phyloP scores from a whole-genome alignment of 2,113 vertebrate species.

The Agapornis roseicollis region DNA sequence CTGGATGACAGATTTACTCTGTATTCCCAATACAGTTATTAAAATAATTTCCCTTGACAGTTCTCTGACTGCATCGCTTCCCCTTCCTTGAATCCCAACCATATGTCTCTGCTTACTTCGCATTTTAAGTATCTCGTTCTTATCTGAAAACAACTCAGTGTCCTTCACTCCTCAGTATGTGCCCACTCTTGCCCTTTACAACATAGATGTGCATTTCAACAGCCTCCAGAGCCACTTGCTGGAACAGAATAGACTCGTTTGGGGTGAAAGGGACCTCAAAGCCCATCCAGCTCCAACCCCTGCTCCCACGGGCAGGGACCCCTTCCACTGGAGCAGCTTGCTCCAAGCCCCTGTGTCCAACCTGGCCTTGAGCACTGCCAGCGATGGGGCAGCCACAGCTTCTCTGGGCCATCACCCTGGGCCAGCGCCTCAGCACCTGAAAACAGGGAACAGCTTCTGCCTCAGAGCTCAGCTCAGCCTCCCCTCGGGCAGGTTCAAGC shows the following conservation, averaged over 20 bases:
- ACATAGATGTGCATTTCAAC: not conserved
- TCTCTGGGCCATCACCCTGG: too few relatives aligned
- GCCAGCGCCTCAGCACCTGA: not conserved
- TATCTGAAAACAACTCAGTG: not conserved
- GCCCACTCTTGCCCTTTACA: fast-evolving
- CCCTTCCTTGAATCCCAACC: not conserved
- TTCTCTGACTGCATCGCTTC: slow-evolving; percentile 29
- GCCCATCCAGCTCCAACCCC: fast-evolving
- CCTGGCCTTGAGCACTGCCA: too few relatives aligned
- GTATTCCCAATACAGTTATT: slow-evolving; percentile 34
- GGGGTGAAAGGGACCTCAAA: not conserved
- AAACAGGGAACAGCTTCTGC: not conserved
- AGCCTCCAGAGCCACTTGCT: not conserved
- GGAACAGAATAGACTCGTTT: not conserved
- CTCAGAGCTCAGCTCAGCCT: not conserved
- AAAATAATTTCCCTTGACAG: slow-evolving; percentile 52
- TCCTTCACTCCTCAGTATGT: not conserved
- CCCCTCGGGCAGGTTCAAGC: not conserved
- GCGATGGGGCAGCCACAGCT: too few relatives aligned
- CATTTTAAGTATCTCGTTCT: not conserved
- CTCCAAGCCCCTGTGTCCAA: too few relatives aligned
- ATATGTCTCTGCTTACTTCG: not conserved
- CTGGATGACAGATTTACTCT: slow-evolving; percentile 22
- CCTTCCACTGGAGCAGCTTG: not conserved
- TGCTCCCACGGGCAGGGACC: not conserved